A percentile compares a stretch with the other conserved stretches of the same genome.
Conservation (phyloP, 2,888 invertebrate species). For the Salticus scenicus region DNA sequence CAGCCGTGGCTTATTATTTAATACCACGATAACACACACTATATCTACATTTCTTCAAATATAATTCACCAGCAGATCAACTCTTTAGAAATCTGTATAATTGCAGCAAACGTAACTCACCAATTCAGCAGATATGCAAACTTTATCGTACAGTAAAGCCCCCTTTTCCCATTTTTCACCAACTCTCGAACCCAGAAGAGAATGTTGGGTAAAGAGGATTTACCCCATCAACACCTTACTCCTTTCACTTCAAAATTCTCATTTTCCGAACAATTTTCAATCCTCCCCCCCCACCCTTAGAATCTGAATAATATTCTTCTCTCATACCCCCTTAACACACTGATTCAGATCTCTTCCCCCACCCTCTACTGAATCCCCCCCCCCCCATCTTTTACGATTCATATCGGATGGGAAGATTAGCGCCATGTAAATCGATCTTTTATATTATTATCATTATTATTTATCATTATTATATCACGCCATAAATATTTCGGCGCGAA, state of each 20-base stretch:
- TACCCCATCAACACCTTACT: slow-evolving; percentile 38
- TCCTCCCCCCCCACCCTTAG: slow-evolving; percentile 18
- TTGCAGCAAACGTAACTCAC: not conserved
- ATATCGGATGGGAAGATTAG: slow-evolving; percentile 60
- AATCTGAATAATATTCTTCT: slow-evolving; percentile 62
- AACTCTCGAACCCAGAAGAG: slow-evolving; percentile 15
- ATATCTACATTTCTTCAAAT: not conserved
- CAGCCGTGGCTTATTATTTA: not conserved
- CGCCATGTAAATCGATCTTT: slow-evolving; percentile 62
- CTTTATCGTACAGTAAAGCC: not conserved
- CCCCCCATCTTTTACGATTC: slow-evolving; percentile 29
- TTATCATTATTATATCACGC: slow-evolving; percentile 46
- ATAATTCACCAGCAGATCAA: not conserved
- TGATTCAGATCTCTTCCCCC: not conserved
- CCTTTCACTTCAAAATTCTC: slow-evolving; percentile 44
- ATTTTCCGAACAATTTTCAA: slow-evolving; percentile 56
- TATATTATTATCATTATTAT: slow-evolving; percentile 63
- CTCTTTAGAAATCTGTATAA: not conserved
- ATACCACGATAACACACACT: not conserved
- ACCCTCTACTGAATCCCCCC: too few species aligned
- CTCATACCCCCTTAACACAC: not conserved
- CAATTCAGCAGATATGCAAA: not conserved
- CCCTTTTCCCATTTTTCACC: not conserved
- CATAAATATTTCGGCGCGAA: slow-evolving; percentile 41
- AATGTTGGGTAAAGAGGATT: slow-evolving; percentile 33